A percentile compares a stretch with the other conserved stretches of the same genome.
phyloP scores from a whole-genome alignment of 2,888 invertebrate species.

The Oegoconia quadripuncta region DNA sequence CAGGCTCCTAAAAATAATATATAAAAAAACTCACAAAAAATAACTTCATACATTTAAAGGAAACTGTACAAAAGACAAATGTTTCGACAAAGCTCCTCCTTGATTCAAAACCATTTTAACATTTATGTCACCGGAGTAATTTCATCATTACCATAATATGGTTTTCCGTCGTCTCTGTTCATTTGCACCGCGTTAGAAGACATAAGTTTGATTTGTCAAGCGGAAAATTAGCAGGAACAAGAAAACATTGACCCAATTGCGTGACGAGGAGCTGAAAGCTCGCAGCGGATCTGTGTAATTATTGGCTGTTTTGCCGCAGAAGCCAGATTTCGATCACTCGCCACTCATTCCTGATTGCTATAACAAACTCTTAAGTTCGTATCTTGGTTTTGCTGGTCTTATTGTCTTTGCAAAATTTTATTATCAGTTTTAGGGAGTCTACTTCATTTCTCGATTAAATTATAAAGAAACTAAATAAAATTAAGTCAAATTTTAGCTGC shows the following conservation, averaged over 20 bases:
- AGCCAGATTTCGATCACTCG: constrained; percentile 9
- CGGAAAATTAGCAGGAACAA: constrained; percentile 58
- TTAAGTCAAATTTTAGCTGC: too few species aligned
- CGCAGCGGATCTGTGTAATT: constrained; percentile 24
- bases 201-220: constrained; percentile 57
- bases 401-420: too few species aligned
- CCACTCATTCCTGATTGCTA: constrained; percentile 12
- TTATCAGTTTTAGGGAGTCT: too few species aligned
- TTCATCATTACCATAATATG: neutral
- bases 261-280: constrained; percentile 15
- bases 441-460: too few species aligned
- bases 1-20: too few species aligned
- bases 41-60: too few species aligned
- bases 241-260: constrained; percentile 45
- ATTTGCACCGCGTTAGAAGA: constrained; percentile 10
- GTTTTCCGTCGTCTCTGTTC: neutral
- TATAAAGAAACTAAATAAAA: too few species aligned
- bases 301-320: constrained; percentile 16
- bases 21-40: too few species aligned
- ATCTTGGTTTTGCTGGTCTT: too few species aligned
- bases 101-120: too few species aligned
- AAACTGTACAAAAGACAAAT: too few species aligned
- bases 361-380: constrained; percentile 10
- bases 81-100: too few species aligned
- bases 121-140: neutral